Base-by-base conservation (phyloP, 2,113 vertebrate species). In the Nibea coibor region DNA sequence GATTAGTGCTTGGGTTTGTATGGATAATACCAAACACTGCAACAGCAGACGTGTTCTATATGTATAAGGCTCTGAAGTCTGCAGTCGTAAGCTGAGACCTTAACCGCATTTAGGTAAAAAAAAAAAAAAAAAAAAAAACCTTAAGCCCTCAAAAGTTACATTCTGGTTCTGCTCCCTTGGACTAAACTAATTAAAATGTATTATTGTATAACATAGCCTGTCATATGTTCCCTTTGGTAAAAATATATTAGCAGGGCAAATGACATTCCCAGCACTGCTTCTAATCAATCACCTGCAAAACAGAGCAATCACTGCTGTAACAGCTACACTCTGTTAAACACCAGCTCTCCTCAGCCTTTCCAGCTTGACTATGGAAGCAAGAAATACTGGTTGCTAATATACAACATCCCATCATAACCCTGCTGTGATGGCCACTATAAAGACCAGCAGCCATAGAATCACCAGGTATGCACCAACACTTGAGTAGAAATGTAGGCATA, bases 281-380 rank as follows among this genome's bases (percentile, higher is more conserved):
- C 87, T 92, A 92, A 94, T 94, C 93, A 93, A 94, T 94, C 92
- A 93, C 82, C 86, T 83, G 85, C 90, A 92, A 92, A 93, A 92
- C 90, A 93, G 91, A 93, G 90, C 93, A 93, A 93, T 93, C 90
- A 92, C 89, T 87, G 84, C 89, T 87, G 84, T 80, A 89, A 90
- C 91, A 88, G 89, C 91, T 78, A 88, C 90, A 92, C 84, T 93
- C 88, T 92, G 90, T 92, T 94, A 90, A 92, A 92, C 90, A 90
- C 82, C 68, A 80, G 66, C 86, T 88, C 87, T 89, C 80, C 84
- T 66, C 86, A 86, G 85, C 73, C 85, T 89, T 82, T 83, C 78
- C 87, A 80, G 84, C 77, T 71, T 24, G 56, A 78, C 75, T 83
- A 70, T 59, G 57, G 80, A 62, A 81, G 53, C 42, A 58, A 81